Base-by-base conservation (phyloP, 1,140 invertebrate species). In the Steinernema khuongi region DNA sequence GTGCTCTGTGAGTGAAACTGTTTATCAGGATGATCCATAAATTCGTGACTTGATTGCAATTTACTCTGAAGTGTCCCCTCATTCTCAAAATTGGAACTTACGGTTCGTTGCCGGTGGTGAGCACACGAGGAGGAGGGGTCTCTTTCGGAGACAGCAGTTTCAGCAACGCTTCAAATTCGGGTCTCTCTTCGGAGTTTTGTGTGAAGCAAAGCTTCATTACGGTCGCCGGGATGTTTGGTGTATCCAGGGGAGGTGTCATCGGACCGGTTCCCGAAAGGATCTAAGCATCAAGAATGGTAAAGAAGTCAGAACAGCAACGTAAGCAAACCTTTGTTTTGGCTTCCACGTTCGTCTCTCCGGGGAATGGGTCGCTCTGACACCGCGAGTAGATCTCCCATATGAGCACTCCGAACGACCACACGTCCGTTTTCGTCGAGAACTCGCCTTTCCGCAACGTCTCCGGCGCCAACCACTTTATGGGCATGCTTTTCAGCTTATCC, bases 391-490 rank as follows among this genome's bases (percentile, higher is more conserved):
- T 66, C 44, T 78, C 75, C 44, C 44, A 77, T 28, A 77, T 77
- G 1, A 77, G 28, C 28, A 77, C 70, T 29, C 77, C 77, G 31
- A 77, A 83, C 77, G 92, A 94, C 93, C 94, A 98, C 1, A 94
- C 92, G 87, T 98, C 95, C 43, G 93, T 95, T 82, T 88, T 90
- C 85, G 90, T 92, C n/a, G 92, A 92, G 86, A 94, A 96, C 29
- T 94, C 90, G 28, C 94, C 94, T 86, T 97, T 94, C 81, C 92
- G 92, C 60, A 98, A 88, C 80, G 93, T 94, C 86, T 98, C 95
- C 29, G 94, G 94, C 2, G 92, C 90, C 93, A 96, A 95, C 92
- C 92, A 92, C 28, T 91, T 82, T 1, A 91, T 90, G 18, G 93
- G 93, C 76, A 96, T 86, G 67, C 70, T 77, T 28, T 68, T 60